Percentiles rank a stretch among this genome's conserved stretches.
These are phyloP conservation scores for Dinocampus coccinellae DNA, from an alignment of 2,888 invertebrate species.

Conservation along the genomic window DNA sequence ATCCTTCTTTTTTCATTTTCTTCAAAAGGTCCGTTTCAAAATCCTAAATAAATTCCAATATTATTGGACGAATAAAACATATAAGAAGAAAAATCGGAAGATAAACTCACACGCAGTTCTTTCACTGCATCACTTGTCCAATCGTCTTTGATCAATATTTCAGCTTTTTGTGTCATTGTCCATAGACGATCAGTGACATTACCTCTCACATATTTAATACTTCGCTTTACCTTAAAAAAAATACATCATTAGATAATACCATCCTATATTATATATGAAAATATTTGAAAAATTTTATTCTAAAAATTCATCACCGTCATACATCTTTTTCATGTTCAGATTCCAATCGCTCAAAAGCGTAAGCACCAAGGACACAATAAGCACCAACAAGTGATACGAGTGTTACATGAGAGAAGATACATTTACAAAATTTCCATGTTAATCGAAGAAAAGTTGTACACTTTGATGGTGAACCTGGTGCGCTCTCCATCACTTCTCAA, in stretches of 20 bases:
- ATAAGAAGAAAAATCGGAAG: neutral
- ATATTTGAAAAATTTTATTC: neutral
- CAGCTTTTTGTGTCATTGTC: constrained; percentile 76
- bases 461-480: constrained; percentile 50
- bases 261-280: neutral
- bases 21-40: constrained; percentile 82
- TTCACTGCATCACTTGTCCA: constrained; percentile 82
- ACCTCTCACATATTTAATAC: constrained; percentile 79
- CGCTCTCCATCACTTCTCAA: constrained; percentile 11
- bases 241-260: neutral
- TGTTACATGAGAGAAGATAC: constrained; percentile 89
- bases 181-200: constrained; percentile 86
- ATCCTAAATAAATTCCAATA: constrained; percentile 52
- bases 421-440: constrained; percentile 69
- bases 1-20: constrained; percentile 90
- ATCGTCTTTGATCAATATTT: constrained; percentile 79
- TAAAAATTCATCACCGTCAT: constrained; percentile 55
- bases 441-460: constrained; percentile 58
- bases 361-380: constrained; percentile 90
- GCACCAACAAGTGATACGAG: constrained; percentile 89
- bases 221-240: constrained; percentile 78
- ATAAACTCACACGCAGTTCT: constrained; percentile 68
- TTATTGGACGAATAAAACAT: neutral
- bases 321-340: constrained; percentile 81
- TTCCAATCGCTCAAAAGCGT: constrained; percentile 85